These are phyloP conservation scores for Pheosia gnoma DNA, from an alignment of 2,888 invertebrate genomes.

Conservation along the genomic window DNA sequence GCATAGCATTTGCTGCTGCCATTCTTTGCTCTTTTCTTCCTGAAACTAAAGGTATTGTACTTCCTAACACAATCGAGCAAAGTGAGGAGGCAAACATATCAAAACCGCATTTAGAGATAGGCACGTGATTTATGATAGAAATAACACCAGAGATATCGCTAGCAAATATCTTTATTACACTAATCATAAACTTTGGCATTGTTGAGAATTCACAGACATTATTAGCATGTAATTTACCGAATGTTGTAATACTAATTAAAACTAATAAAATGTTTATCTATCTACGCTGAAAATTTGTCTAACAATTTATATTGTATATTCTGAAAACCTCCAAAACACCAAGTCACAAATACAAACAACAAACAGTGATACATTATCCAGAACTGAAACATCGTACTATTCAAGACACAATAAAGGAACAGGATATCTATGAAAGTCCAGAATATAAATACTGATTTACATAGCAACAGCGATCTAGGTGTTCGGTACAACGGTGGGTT, in stretches of 20 bases:
- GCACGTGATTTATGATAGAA: neutral
- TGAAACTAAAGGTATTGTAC: conserved; percentile 69
- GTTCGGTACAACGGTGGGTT: conserved; percentile 51
- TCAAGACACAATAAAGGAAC: conserved; percentile 72
- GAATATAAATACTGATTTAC: conserved; percentile 83
- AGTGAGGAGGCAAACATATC: conserved; percentile 44
- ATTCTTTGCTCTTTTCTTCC: conserved; percentile 66
- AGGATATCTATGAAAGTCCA: conserved; percentile 85
- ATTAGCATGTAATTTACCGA: conserved; percentile 5
- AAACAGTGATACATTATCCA: conserved; percentile 83
- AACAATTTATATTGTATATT: conserved; percentile 82
- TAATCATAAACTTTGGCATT: conserved; percentile 47
- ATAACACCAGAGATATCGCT: conserved; percentile 3
- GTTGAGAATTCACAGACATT: conserved; percentile 56
- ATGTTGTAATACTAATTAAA: conserved; percentile 12
- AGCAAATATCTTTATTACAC: conserved; percentile 21
- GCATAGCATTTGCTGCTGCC: conserved; percentile 61
- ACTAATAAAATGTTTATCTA: conserved; percentile 6
- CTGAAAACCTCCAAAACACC: conserved; percentile 85
- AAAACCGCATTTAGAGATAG: neutral
- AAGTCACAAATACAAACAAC: conserved; percentile 81
- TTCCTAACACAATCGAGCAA: conserved; percentile 69
- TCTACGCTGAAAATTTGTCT: conserved; percentile 36
- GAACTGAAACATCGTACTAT: conserved; percentile 73
- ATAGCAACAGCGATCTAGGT: conserved; percentile 55